A percentile compares a stretch with the other conserved stretches of the same genome.
These are phyloP conservation scores for Otolemur garnettii DNA, from an alignment of 2,113 vertebrate species.

Conservation along the genomic window DNA sequence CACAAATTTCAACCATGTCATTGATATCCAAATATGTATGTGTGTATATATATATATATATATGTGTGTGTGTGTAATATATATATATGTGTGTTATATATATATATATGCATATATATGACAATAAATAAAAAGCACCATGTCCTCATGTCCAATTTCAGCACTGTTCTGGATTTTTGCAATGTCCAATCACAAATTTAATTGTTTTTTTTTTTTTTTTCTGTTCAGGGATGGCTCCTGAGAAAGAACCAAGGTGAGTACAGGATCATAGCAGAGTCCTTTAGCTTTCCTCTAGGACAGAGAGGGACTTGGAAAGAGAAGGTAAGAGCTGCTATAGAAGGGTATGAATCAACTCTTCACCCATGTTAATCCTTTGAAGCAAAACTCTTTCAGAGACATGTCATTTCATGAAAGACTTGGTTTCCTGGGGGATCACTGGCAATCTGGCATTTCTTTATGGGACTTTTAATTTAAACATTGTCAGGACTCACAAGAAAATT, in stretches of 20 bases:
- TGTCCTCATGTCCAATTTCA: not conserved
- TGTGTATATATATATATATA: not conserved
- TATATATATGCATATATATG: too few relatives aligned
- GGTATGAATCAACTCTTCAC: not conserved
- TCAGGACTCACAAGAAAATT: not conserved
- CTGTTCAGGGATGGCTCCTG: not conserved
- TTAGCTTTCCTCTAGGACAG: not conserved
- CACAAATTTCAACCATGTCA: not conserved
- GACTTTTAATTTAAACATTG: not conserved
- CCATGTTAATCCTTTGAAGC: not conserved
- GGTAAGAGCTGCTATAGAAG: not conserved
- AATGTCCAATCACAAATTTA: not conserved
- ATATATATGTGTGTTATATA: not conserved
- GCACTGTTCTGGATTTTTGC: not conserved
- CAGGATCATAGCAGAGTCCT: not conserved
- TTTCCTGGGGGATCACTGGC: not conserved
- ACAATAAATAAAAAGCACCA: not conserved
- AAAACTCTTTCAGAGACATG: not conserved
- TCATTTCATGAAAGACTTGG: conserved; percentile 32
- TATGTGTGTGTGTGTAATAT: not conserved
- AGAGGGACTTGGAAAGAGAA: not conserved
- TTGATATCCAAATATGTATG: not conserved
- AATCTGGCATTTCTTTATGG: not conserved
- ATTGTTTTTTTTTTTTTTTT: conserved; percentile 8
- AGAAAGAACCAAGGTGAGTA: not conserved